Conservation (phyloP, 2,888 invertebrate genomes). For the Cabera pusaria region DNA sequence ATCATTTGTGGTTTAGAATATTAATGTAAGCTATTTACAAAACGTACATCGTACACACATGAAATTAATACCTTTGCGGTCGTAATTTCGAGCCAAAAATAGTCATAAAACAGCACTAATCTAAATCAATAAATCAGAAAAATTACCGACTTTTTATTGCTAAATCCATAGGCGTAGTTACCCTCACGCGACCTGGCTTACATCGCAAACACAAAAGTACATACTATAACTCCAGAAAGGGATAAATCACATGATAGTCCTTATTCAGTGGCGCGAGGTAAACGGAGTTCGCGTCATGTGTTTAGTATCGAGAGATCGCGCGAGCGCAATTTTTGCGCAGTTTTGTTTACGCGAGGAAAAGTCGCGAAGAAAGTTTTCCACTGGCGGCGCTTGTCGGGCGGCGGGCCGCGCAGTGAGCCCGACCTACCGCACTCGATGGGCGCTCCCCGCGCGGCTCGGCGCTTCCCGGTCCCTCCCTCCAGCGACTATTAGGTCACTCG, state of each 20-base stretch:
- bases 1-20: too few species aligned
- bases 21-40: too few species aligned
- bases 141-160: conserved; percentile 80
- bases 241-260: conserved; percentile 49
- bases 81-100: conserved; percentile 13
- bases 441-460: conserved; percentile 62
- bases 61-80: conserved; percentile 14
- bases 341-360: conserved; percentile 78
- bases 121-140: conserved; percentile 52
- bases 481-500: conserved; percentile 81
- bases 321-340: conserved; percentile 61
- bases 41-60: too few species aligned
- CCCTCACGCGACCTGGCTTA: conserved; percentile 61
- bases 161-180: conserved; percentile 78
- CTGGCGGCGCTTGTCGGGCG: conserved; percentile 67
- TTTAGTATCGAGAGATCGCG: conserved; percentile 35
- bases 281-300: conserved; percentile 22
- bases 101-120: conserved; percentile 30
- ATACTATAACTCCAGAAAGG: conserved; percentile 42
- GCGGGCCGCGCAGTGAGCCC: conserved; percentile 77
- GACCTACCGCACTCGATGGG: conserved; percentile 78
- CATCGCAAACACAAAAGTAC: conserved; percentile 62
- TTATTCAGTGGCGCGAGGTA: conserved; percentile 33
- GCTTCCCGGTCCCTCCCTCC: conserved; percentile 82
- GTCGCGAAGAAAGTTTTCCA: conserved; percentile 80